Conservation (phyloP, 2,797 vertebrate species). For the Takifugu rubripes region DNA sequence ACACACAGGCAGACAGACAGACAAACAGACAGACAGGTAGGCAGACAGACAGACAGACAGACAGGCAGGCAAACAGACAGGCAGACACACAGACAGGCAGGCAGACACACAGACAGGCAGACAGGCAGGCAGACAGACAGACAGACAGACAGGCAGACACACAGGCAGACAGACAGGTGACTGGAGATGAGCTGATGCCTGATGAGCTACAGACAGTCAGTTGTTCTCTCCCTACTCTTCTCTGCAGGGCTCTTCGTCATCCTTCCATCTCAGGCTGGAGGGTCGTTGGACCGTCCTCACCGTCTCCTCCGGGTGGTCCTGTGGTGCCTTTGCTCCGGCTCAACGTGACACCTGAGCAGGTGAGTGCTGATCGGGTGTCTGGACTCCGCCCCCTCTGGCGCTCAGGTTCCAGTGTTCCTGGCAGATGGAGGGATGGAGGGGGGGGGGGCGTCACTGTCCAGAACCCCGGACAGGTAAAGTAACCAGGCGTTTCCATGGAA, state of each 20-base stretch:
- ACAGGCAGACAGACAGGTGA: neutral
- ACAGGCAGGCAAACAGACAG: neutral
- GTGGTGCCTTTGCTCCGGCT: conserved; percentile 15
- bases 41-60: no score
- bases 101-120: neutral
- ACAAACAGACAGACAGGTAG: no score
- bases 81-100: neutral
- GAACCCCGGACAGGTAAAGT: no score
- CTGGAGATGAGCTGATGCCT: neutral
- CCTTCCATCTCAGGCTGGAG: conserved; percentile 17
- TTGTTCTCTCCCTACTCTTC: conserved; percentile 29
- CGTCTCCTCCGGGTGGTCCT: conserved; percentile 5
- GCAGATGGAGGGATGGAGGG: neutral
- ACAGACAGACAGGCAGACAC: neutral
- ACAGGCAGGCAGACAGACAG: no score
- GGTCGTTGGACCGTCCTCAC: neutral
- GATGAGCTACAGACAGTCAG: neutral
- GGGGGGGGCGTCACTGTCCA: no score
- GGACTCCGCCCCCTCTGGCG: conserved; percentile 52
- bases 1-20: no score
- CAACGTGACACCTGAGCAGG: conserved; percentile 70
- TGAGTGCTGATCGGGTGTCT: conserved; percentile 64
- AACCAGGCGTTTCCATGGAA: no score
- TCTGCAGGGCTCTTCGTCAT: conserved; percentile 35
- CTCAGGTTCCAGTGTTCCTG: neutral